phyloP scores from a whole-genome alignment of 2,113 vertebrate genomes.

The Lasiurus cinereus region DNA sequence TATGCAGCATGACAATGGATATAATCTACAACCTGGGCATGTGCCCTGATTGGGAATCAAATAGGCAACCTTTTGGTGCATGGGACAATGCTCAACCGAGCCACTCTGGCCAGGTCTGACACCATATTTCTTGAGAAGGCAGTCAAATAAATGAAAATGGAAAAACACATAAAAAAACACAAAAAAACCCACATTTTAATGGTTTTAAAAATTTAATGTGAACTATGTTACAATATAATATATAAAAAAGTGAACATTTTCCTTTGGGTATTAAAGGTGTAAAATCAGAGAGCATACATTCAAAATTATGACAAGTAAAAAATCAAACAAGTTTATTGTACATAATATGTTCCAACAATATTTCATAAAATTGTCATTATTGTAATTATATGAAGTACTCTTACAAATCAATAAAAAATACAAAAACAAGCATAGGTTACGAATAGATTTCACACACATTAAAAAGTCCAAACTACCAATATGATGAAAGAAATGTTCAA shows the following conservation, averaged over 20 bases:
- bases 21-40: background rate
- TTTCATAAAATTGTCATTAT: background rate
- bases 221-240: background rate
- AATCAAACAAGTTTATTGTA: background rate
- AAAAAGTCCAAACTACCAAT: background rate
- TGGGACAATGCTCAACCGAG: background rate
- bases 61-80: background rate
- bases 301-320: background rate
- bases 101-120: background rate
- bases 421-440: background rate
- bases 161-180: background rate
- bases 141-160: background rate
- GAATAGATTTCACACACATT: background rate
- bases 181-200: background rate
- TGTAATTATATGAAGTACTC: background rate
- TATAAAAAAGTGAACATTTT: background rate
- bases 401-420: constrained; percentile 29
- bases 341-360: background rate
- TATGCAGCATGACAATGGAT: background rate
- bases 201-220: background rate
- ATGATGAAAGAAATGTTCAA: background rate
- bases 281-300: background rate
- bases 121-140: background rate
- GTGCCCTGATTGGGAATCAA: background rate
- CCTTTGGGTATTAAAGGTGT: background rate